Evolutionary conservation across 2,888 invertebrate genomes (phyloP), one percentile per base, ranked within the genome.

Genomic region (Drosophila setosimentum): DNA sequence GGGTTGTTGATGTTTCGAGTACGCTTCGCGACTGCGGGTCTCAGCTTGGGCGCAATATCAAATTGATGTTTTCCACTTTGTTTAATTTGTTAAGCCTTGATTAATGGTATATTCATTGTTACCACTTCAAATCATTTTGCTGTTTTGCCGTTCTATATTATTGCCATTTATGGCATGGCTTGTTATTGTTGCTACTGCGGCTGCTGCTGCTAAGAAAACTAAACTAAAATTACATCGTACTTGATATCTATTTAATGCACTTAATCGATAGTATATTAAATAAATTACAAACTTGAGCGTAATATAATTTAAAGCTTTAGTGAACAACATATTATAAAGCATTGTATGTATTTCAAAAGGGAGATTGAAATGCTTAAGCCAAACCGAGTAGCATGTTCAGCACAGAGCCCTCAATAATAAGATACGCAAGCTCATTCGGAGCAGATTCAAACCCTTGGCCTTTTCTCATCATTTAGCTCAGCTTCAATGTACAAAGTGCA

Each of bases 61-160:
- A 89, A 84, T 89, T 85, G 83, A 83, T 87, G 91, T 90, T 91
- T 92, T 91, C 91, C 92, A 91, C 89, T 82, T 92, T 89, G 90
- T 91, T 91, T 91, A 90, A 88, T 91, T 90, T 87, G 83, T 81
- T 83, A 87, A 76, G 88, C 82, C 78, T 86, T 91, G 92, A 91
- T 90, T 87, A 92, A 91, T 91, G 87, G 83, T 76, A 83, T 86
- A 83, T 91, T 83, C 90, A 91, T 89, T 84, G 90, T 73, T 62
- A 40, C 50, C 68, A 73, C 71, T 69, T 74, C 60, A 73, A 55
- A 62, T 68, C 49, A 8, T 58, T 48, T 50, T 11, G 40, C 30
- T n/a, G 51, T 40, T 65, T 55, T 16, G 13, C 35, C 27, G 21
- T 45, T 45, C 11, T 60, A 48, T 40, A 21, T 32, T 45, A 63